Conservation (phyloP, 2,113 vertebrate species). For the Mormyrus iriodes region DNA sequence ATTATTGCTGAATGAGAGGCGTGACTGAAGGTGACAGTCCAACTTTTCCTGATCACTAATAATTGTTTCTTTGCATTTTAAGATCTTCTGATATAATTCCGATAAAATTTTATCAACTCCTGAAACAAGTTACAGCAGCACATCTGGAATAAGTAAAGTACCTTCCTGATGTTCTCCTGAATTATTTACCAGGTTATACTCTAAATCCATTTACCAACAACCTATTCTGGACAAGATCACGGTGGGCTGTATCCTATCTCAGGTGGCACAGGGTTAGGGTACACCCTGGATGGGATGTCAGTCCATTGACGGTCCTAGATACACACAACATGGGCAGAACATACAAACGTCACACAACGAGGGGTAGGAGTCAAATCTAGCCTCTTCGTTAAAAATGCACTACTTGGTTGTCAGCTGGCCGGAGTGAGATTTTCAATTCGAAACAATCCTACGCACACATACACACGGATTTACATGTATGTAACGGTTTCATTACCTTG, state of each 20-base stretch:
- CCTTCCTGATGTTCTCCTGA: background rate
- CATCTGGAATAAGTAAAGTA: background rate
- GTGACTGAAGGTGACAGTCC: background rate
- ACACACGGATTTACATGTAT: no score
- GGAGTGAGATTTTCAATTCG: no score
- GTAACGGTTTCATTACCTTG: background rate
- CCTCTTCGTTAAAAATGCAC: background rate
- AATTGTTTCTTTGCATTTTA: background rate
- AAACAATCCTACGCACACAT: no score
- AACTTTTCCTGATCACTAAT: background rate
- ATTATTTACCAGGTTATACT: background rate
- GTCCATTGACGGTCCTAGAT: background rate
- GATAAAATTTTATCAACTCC: background rate
- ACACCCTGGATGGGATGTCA: background rate
- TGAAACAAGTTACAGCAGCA: background rate
- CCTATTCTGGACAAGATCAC: background rate
- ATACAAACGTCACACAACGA: background rate
- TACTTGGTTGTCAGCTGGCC: background rate
- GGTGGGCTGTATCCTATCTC: background rate
- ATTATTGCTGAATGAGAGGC: background rate
- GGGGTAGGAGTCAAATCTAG: background rate
- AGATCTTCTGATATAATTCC: background rate
- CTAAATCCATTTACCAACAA: background rate
- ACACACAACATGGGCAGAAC: background rate
- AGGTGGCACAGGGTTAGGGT: background rate